Evolutionary conservation across 1,140 invertebrate species (phyloP), one percentile per base, ranked within the genome.

Genomic region (Bombus ignitus): DNA sequence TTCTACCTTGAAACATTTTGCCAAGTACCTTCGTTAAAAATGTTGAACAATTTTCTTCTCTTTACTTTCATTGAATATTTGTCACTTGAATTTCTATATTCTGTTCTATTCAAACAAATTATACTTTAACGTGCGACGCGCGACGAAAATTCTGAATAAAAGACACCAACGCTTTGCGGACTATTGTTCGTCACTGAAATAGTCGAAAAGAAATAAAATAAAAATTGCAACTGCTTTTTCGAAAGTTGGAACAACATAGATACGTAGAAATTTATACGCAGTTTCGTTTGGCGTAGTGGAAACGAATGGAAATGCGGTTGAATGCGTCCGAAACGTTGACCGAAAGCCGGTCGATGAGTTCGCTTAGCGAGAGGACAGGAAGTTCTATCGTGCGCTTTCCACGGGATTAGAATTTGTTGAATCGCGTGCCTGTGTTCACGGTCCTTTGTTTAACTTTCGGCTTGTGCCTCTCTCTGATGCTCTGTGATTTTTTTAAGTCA

Each of bases 371-470:
- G 53, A 37, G 71, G 44, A 39, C 81, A 22, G 57, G 66, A 76
- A 53, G 59, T 71, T 74, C 15, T 35, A 6, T n/a, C 47, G 68
- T 35, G 39, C 81, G 70, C 57, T 75, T 75, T 65, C 42, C 25
- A 66, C 32, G 32, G 81, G 72, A 83, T 83, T 83, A 83, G 81
- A 83, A 83, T 83, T 68, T 76, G 81, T 76, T 53, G 81, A 83
- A 83, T 76, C 81, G 72, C 57, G 13, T 12, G 25, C 72, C 44
- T 76, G 32, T 83, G 72, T 68, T 62, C 81, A 32, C 72, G 28
- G 59, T 28, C 62, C 62, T 83, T 76, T 83, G 59, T 83, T 83
- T 83, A 75, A 83, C 73, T 83, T 76, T 83, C 81, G 59, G 22
- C 42, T 53, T 9, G 25, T 76, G 32, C 62, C 72, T 15, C 59